These are phyloP conservation scores for Stomatorhinus ivindoensis DNA, from an alignment of 2,113 vertebrate genomes.

Conservation along the genomic window DNA sequence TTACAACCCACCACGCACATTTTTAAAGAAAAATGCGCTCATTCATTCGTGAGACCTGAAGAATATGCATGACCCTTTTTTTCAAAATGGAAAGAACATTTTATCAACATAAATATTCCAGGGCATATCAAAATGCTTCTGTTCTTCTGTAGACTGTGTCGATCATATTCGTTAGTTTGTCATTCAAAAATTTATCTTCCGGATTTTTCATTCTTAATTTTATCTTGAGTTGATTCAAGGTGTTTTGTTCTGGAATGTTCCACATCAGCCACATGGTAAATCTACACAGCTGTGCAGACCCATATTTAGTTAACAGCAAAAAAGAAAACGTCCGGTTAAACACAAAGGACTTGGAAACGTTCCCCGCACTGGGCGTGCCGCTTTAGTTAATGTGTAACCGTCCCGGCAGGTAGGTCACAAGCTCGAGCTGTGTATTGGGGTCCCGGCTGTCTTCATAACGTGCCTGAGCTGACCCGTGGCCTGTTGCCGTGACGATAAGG, in stretches of 20 bases:
- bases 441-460: neutral
- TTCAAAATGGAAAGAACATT: neutral
- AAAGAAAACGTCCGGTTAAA: neutral
- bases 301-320: neutral
- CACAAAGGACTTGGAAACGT: neutral
- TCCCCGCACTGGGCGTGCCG: neutral
- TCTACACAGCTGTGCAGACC: neutral
- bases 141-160: neutral
- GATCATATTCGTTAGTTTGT: neutral
- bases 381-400: constrained; percentile 8
- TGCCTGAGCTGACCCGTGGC: neutral
- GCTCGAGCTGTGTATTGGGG: neutral
- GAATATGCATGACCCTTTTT: neutral
- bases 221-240: neutral
- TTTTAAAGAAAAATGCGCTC: neutral
- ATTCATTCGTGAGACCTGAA: neutral
- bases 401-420: neutral
- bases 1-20: neutral
- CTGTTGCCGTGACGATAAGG: neutral
- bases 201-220: neutral
- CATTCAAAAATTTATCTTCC: neutral
- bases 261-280: neutral
- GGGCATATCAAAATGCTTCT: neutral
- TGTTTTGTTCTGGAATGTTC: neutral
- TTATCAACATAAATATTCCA: neutral